phyloP scores from a whole-genome alignment of 2,113 vertebrate genomes.

The Phalacrocorax carbo region DNA sequence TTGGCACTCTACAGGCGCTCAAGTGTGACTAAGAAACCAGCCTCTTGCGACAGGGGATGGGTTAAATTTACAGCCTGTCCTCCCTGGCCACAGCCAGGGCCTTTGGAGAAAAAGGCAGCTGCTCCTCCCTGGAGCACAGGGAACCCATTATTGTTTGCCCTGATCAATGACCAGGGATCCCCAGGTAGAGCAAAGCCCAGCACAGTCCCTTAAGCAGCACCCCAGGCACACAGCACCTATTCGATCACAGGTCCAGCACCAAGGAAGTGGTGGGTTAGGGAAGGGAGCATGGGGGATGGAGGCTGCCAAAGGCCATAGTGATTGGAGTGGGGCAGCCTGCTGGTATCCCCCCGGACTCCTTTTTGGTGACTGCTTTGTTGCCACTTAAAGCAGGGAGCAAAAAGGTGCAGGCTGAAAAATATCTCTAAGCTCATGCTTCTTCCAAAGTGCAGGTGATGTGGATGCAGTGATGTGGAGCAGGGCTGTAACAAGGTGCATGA shows the following conservation, averaged over 20 bases:
- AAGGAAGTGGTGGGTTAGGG: not conserved
- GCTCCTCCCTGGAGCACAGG: not conserved
- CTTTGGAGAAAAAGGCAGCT: not conserved
- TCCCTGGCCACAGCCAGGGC: not conserved
- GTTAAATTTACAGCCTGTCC: not conserved
- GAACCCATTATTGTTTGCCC: not conserved
- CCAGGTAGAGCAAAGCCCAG: not conserved
- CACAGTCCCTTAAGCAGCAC: not conserved
- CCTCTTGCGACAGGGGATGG: not conserved
- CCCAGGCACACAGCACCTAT: not conserved
- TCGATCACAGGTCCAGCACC: not conserved
- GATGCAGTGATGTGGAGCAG: not conserved
- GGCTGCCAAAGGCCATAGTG: not conserved
- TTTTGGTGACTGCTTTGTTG: not conserved
- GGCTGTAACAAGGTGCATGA: not conserved
- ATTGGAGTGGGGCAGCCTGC: not conserved
- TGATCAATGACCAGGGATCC: not conserved
- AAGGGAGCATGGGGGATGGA: not conserved
- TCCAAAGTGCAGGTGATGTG: not conserved
- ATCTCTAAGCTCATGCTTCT: not conserved
- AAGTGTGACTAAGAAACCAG: slow-evolving; percentile 5
- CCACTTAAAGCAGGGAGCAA: accelerated
- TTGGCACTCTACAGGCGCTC: not conserved
- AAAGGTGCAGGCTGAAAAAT: not conserved
- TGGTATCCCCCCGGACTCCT: not conserved